Evolutionary conservation across 2,888 invertebrate genomes (phyloP), one percentile per base, ranked within the genome.

Genomic region (Zelleria hepariella): DNA sequence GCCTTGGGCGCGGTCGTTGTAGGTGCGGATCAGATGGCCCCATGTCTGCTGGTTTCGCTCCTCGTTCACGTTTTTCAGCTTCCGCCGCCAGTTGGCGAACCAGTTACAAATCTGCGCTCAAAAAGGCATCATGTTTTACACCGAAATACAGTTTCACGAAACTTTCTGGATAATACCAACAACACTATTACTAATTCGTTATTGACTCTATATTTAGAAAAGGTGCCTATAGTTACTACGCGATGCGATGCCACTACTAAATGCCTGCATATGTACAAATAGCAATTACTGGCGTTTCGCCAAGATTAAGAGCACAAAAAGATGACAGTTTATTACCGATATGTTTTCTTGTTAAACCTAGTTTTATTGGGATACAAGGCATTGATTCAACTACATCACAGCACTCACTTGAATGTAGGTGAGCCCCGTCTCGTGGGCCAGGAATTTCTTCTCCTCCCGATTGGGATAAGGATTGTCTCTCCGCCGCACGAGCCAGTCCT

Each of bases 41-140:
- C 94, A 94, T 0, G 94, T 93, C 68, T 91, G 91, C 67, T 92
- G 91, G 62, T 92, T 91, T 57, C 91, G 90, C 69, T 94, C 93
- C 51, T 89, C 90, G 64, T 93, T 93, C 0, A 93, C 93, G 73
- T 94, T 94, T 80, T 94, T 94, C 60, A 94, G 79, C 75, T 94
- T 94, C 68, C 94, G 82, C 62, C 94, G 87, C 94, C 94, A 94
- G 71, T 94, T 94, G n/a, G 94, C 94, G 74, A 94, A 94, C 94
- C 94, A 94, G 77, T 94, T 94, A 69, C 93, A 93, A 60, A 93
- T 92, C 92, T 93, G 80, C 57, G 80, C 32, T 3, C 10, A 42
- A 42, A 5, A 42, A 42, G n/a, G n/a, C 32, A 10, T 2, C 10
- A 42, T 42, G 32, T 42, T 42, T 15, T 5, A 42, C n/a, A n/a